Conservation (phyloP, 2,888 invertebrate genomes). For the Tiliacea aurago region DNA sequence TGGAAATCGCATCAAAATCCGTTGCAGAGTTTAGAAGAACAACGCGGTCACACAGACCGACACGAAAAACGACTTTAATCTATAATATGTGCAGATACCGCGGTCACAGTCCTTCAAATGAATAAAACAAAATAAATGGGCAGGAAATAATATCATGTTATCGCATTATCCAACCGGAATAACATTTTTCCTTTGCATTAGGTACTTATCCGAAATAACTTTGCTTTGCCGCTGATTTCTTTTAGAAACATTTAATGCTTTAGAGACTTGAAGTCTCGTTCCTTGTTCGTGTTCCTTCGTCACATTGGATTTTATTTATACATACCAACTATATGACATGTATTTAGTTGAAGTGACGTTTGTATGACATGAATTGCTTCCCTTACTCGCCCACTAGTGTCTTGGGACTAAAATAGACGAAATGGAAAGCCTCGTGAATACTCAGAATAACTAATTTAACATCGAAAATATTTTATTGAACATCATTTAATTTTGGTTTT, state of each 20-base stretch:
- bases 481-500: background rate
- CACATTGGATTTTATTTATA: background rate
- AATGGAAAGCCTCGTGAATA: background rate
- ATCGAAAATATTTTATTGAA: background rate
- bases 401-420: conserved; percentile 13
- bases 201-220: conserved; percentile 32
- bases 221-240: conserved; percentile 23
- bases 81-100: background rate
- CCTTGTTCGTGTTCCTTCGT: background rate
- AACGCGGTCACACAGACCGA: too few relatives aligned
- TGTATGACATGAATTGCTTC: background rate
- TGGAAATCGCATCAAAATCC: too few relatives aligned
- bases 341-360: background rate
- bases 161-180: conserved; percentile 56
- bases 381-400: background rate
- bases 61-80: too few relatives aligned
- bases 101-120: conserved; percentile 56
- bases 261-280: background rate
- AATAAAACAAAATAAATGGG: conserved; percentile 65
- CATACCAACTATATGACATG: background rate
- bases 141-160: conserved; percentile 69
- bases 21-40: too few relatives aligned
- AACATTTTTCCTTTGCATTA: conserved; percentile 37
- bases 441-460: background rate
- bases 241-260: conserved; percentile 2